These are phyloP conservation scores for Pyralis farinalis DNA, from an alignment of 2,888 invertebrate genomes.

Conservation along the genomic window DNA sequence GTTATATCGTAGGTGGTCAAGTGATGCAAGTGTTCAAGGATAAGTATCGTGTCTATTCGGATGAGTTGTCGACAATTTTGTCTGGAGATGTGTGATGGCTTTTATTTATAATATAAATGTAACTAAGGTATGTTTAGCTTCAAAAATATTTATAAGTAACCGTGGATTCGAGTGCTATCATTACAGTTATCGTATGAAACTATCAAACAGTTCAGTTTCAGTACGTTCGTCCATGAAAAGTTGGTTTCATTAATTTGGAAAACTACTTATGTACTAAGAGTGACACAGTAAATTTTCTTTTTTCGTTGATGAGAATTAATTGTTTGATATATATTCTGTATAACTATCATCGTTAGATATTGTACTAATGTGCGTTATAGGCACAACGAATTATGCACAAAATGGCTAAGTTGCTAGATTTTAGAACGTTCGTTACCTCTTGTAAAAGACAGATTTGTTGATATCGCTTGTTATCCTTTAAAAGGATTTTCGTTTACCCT, in stretches of 20 bases:
- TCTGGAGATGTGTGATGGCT: conserved; percentile 40
- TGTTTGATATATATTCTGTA: conserved; percentile 36
- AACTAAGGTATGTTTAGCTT: conserved; percentile 46
- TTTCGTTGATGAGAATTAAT: conserved; percentile 20
- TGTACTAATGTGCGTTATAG: conserved; percentile 38
- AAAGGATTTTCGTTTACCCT: conserved; percentile 67
- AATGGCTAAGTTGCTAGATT: conserved; percentile 52
- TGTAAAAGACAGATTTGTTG: conserved; percentile 66
- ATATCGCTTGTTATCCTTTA: conserved; percentile 74
- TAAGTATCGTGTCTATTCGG: conserved; percentile 32
- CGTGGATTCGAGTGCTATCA: conserved; percentile 50
- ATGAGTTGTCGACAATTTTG: conserved; percentile 45
- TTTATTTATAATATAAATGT: conserved; percentile 40
- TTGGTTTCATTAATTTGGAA: no score
- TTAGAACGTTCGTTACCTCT: conserved; percentile 56
- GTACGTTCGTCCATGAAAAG: conserved; percentile 12
- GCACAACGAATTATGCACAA: conserved; percentile 63
- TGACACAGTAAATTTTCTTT: no score
- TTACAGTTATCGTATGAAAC: conserved; percentile 29
- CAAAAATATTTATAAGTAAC: conserved; percentile 34
- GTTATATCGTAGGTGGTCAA: conserved; percentile 18
- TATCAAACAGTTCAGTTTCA: conserved; percentile 29
- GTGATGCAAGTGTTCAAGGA: conserved; percentile 54
- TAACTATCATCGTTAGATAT: conserved; percentile 29
- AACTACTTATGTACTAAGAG: no score